Conservation (phyloP, 2,888 invertebrate species). For the Gari tellinella region DNA sequence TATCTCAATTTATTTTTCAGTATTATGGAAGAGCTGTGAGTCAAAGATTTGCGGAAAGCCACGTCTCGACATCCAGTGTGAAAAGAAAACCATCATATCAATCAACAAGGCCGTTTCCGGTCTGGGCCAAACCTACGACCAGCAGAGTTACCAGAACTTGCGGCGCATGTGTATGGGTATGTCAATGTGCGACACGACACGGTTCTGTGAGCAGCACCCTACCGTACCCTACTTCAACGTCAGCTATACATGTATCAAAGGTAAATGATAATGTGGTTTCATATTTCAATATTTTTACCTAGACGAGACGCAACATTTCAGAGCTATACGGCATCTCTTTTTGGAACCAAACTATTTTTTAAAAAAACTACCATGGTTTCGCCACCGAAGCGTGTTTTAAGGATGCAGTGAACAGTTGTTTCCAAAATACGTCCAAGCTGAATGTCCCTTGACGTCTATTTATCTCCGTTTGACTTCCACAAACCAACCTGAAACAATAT, state of each 20-base stretch:
- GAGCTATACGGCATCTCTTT: too few relatives aligned
- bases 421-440: too few relatives aligned
- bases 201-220: slow-evolving; percentile 44
- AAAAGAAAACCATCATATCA: slow-evolving; percentile 32
- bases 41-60: slow-evolving; percentile 39
- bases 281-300: too few relatives aligned
- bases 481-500: too few relatives aligned
- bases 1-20: slow-evolving; percentile 35
- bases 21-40: slow-evolving; percentile 49
- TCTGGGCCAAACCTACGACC: slow-evolving; percentile 24
- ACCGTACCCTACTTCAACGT: slow-evolving; percentile 33
- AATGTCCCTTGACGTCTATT: too few relatives aligned
- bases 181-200: slow-evolving; percentile 32
- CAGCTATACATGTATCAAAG: slow-evolving; percentile 48
- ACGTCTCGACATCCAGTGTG: slow-evolving; percentile 46
- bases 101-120: slow-evolving; percentile 52
- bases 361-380: too few relatives aligned
- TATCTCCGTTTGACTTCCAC: too few relatives aligned
- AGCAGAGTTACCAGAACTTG: slow-evolving; percentile 36
- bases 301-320: too few relatives aligned
- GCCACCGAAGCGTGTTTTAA: too few relatives aligned
- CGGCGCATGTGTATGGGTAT: slow-evolving; percentile 52
- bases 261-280: slow-evolving; percentile 32
- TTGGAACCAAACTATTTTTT: too few relatives aligned
- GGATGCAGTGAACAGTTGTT: too few relatives aligned